These are phyloP conservation scores for Ectemnius continuus DNA, from an alignment of 2,888 invertebrate species.

Conservation along the genomic window DNA sequence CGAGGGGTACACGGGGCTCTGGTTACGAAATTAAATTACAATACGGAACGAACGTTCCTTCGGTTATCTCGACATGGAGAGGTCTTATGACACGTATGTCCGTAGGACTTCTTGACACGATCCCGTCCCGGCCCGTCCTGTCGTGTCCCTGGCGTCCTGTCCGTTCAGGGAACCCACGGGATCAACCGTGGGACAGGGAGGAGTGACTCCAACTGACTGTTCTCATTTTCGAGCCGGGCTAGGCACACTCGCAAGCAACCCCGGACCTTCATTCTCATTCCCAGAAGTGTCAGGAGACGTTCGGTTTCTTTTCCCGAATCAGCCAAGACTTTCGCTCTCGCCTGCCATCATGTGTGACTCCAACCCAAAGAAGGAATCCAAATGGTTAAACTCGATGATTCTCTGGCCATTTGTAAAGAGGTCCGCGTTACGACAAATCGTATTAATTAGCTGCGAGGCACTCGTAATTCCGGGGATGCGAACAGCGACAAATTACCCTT, in stretches of 20 bases:
- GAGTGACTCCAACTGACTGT: constrained; percentile 23
- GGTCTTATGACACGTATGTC: constrained; percentile 28
- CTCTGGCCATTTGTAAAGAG: not conserved
- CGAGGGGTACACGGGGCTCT: constrained; percentile 56
- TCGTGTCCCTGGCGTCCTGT: constrained; percentile 21
- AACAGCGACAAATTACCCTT: constrained; percentile 39
- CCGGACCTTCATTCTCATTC: not conserved
- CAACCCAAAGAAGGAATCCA: not conserved
- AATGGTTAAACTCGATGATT: not conserved
- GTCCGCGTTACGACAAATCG: constrained; percentile 11
- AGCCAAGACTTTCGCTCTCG: not conserved
- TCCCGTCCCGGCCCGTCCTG: constrained; percentile 41
- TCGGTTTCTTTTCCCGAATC: not conserved
- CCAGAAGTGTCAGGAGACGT: constrained; percentile 3
- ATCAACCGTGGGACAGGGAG: constrained; percentile 34
- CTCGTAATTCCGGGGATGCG: constrained; percentile 22
- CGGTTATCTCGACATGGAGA: constrained; percentile 47
- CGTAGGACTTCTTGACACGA: constrained; percentile 44
- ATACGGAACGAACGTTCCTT: constrained; percentile 51
- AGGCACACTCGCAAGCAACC: not conserved
- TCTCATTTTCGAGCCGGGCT: constrained; percentile 2
- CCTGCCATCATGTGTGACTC: not conserved
- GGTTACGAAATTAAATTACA: constrained; percentile 73
- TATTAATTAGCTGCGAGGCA: constrained; percentile 26
- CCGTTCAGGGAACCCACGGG: no score